Percentiles rank a stretch among this genome's conserved stretches.
These are phyloP conservation scores for Tiaroga cobitis DNA, from an alignment of 2,797 vertebrate species.

Conservation along the genomic window DNA sequence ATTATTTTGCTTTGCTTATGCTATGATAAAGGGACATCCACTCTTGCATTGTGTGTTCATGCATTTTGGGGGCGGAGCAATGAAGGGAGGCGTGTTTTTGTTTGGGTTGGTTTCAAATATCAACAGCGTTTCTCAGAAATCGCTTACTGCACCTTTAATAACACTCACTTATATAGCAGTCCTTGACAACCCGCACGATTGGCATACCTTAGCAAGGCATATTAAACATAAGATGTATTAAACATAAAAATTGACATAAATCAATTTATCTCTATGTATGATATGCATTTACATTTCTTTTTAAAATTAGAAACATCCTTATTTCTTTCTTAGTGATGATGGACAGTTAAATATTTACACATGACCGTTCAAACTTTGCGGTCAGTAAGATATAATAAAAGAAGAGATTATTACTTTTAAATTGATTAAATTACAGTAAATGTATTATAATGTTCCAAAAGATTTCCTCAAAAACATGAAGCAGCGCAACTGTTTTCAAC, in stretches of 20 bases:
- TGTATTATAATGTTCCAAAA: neutral
- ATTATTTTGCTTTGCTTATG: too few species aligned
- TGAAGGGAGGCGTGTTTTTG: too few species aligned
- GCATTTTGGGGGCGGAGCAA: too few species aligned
- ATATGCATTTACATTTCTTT: neutral
- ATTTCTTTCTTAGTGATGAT: neutral
- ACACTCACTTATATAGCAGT: neutral
- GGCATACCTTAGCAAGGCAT: neutral
- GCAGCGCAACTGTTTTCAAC: neutral
- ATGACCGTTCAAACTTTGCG: neutral
- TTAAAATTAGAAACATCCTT: neutral
- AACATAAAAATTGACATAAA: neutral
- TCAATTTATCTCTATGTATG: neutral
- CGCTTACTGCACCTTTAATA: neutral
- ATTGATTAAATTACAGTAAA: neutral
- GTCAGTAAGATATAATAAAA: neutral
- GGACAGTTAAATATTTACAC: neutral
- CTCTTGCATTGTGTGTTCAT: too few species aligned
- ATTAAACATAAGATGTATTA: neutral
- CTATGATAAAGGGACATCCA: too few species aligned
- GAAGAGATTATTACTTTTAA: neutral
- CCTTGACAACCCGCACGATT: neutral
- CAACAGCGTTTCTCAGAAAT: too few species aligned
- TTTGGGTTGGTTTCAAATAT: too few species aligned
- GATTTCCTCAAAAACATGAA: neutral